A percentile compares a stretch with the other conserved stretches of the same genome.
Evolutionary conservation across 2,888 invertebrate species (phyloP).

Genomic region (Lissocephala sabroskyi): DNA sequence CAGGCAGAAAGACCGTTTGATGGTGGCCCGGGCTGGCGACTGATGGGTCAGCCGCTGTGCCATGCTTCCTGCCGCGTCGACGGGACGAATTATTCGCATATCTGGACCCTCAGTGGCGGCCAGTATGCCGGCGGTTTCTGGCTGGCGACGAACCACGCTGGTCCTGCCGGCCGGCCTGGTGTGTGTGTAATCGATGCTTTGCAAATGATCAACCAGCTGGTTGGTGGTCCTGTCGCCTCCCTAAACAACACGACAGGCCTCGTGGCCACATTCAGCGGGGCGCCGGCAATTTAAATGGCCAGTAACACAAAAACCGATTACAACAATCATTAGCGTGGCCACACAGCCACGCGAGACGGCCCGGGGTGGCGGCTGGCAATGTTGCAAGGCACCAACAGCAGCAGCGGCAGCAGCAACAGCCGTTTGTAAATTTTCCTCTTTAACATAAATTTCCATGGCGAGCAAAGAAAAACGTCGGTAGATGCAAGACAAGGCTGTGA

Average conservation of each 20-base stretch:
- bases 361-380: no score
- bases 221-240: slow-evolving; percentile 5
- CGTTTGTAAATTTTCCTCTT: not conserved
- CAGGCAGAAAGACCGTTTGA: no score
- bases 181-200: slow-evolving; percentile 43
- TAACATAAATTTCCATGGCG: slow-evolving; percentile 5
- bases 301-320: slow-evolving; percentile 33
- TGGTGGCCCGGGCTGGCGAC: not conserved
- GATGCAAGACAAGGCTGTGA: no score
- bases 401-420: slow-evolving; percentile 10
- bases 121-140: not conserved
- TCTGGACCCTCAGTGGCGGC: slow-evolving; percentile 39
- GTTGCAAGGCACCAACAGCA: slow-evolving; percentile 15
- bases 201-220: slow-evolving; percentile 51
- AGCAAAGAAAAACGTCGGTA: no score
- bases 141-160: no score
- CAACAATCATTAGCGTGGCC: slow-evolving; percentile 38
- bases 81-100: slow-evolving; percentile 51
- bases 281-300: slow-evolving; percentile 3
- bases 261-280: no score
- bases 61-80: slow-evolving; percentile 34
- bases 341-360: not conserved
- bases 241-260: slow-evolving; percentile 52
- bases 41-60: not conserved
- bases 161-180: not conserved